Evolutionary conservation across 2,113 vertebrate species (phyloP).

Genomic region (Heterotilapia buettikoferi): DNA sequence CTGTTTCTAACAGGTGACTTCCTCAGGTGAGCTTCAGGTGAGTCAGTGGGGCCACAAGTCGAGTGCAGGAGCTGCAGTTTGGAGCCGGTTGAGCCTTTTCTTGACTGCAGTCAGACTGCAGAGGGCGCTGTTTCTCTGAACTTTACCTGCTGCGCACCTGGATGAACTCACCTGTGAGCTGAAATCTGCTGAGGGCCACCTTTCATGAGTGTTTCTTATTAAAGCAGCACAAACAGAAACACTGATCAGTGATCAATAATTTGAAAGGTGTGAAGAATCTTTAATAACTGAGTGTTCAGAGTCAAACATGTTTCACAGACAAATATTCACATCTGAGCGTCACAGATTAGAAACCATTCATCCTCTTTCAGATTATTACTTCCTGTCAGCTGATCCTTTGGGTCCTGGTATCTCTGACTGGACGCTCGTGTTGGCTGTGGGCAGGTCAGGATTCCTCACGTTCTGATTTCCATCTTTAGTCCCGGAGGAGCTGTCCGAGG

Average conservation of each 20-base stretch:
- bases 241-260: background rate
- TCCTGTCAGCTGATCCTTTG: background rate
- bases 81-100: background rate
- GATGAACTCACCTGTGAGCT: background rate
- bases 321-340: background rate
- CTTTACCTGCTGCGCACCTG: background rate
- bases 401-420: background rate
- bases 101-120: background rate
- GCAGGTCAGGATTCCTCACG: background rate
- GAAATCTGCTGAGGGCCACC: fast-evolving
- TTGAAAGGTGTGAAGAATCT: background rate
- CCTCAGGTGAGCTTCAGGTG: background rate
- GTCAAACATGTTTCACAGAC: fast-evolving
- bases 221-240: background rate
- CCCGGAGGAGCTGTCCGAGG: background rate
- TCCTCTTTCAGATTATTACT: background rate
- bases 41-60: background rate
- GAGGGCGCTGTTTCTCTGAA: background rate
- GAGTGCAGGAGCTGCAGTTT: background rate
- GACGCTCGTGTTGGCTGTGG: background rate
- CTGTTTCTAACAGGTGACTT: background rate
- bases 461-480: background rate
- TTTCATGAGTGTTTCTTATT: background rate
- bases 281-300: background rate
- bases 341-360: background rate